Evolutionary conservation across 2,797 vertebrate species (phyloP).

Genomic region (Lagodon rhomboides): DNA sequence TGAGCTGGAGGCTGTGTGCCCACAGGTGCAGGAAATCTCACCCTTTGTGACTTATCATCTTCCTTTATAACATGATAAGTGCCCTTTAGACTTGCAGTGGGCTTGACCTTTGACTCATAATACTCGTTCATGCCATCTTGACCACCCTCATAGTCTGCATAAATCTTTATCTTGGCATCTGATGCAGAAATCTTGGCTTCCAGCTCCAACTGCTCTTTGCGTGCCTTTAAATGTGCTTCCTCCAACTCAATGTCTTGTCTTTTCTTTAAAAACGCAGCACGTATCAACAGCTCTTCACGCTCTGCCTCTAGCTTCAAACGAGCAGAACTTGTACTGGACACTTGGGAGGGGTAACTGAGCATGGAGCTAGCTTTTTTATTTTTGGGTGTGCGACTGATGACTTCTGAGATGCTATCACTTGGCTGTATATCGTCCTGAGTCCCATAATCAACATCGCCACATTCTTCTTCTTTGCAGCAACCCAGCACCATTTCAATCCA

Average conservation of each 20-base stretch:
- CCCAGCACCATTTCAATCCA: neutral
- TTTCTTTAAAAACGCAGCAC: neutral
- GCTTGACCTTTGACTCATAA: neutral
- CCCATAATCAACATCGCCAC: too few species aligned
- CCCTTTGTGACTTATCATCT: too few species aligned
- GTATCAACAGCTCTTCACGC: neutral
- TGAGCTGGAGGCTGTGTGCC: neutral
- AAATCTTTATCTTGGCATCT: conserved; percentile 2
- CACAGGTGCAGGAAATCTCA: too few species aligned
- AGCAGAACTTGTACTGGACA: neutral
- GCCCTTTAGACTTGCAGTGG: neutral
- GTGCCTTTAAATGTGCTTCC: neutral
- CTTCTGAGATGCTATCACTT: neutral
- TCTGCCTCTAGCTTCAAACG: neutral
- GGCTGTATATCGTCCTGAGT: neutral
- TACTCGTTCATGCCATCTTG: conserved; percentile 1
- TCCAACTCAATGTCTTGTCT: neutral
- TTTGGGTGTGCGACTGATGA: neutral
- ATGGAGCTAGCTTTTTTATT: neutral
- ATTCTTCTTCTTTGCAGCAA: neutral
- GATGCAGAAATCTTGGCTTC: neutral
- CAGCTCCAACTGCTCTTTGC: neutral
- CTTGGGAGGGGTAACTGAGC: neutral
- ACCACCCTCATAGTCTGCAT: neutral
- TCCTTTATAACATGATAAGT: neutral